Evolutionary conservation across 2,797 vertebrate genomes (phyloP).

Genomic region (Taenioides sp.): DNA sequence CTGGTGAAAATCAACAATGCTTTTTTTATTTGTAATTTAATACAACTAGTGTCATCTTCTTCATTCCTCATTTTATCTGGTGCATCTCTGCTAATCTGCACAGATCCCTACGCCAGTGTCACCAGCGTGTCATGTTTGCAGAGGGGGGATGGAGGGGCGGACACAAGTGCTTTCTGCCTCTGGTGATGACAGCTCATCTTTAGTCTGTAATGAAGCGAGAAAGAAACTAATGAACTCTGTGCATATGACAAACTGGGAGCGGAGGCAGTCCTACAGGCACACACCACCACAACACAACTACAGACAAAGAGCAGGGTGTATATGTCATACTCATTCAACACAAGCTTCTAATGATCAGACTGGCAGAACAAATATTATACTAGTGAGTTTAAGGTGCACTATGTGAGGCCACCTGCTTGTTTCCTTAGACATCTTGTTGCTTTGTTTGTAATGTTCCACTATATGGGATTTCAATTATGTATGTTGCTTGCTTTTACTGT

Average conservation of each 20-base stretch:
- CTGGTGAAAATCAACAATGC: too few species aligned
- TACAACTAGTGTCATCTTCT: too few species aligned
- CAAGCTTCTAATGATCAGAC: background rate
- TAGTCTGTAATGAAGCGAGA: slow-evolving; percentile 73
- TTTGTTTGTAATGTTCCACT: too few species aligned
- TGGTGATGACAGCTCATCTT: slow-evolving; percentile 70
- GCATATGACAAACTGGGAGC: slow-evolving; percentile 34
- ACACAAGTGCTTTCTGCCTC: slow-evolving; percentile 48
- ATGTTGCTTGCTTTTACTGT: too few species aligned
- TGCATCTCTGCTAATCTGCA: too few species aligned
- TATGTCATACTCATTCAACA: background rate
- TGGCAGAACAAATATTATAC: too few species aligned
- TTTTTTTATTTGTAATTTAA: too few species aligned
- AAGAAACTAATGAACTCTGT: slow-evolving; percentile 70
- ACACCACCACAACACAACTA: slow-evolving; percentile 27
- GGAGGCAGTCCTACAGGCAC: slow-evolving; percentile 45
- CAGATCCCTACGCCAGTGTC: background rate
- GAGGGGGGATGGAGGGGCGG: slow-evolving; percentile 25
- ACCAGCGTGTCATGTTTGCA: slow-evolving; percentile 17
- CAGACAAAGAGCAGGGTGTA: slow-evolving; percentile 3
- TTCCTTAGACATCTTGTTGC: too few species aligned
- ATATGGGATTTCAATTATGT: too few species aligned
- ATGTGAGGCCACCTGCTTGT: too few species aligned
- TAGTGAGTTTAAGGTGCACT: too few species aligned
- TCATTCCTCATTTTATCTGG: too few species aligned